Percentiles rank a stretch among this genome's conserved stretches.
These are phyloP conservation scores for Busseola fusca DNA, from an alignment of 2,888 invertebrate species.

Conservation along the genomic window DNA sequence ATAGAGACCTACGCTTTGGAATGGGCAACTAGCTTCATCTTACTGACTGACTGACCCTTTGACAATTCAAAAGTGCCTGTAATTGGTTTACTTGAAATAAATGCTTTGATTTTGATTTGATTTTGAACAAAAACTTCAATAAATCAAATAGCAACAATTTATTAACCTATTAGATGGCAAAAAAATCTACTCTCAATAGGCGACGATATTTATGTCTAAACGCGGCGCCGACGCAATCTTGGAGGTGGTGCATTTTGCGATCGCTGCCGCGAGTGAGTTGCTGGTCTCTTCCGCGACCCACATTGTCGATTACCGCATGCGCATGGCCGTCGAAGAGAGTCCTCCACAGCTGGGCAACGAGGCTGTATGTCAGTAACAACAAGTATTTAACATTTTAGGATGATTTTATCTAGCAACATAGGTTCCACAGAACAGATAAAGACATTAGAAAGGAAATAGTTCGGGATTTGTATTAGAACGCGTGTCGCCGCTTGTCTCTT, in stretches of 20 bases:
- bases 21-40: too few species aligned
- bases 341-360: conserved; percentile 57
- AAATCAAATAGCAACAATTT: conserved; percentile 15
- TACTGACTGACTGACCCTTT: too few species aligned
- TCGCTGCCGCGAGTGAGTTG: conserved; percentile 11
- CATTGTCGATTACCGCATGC: not conserved
- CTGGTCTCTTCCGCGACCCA: conserved; percentile 25
- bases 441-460: too few species aligned
- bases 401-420: not conserved
- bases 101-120: too few species aligned
- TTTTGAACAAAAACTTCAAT: conserved; percentile 27
- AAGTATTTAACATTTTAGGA: conserved; percentile 31
- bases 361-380: conserved; percentile 57
- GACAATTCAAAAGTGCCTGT: too few species aligned
- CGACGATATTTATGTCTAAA: not conserved
- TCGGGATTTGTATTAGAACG: too few species aligned
- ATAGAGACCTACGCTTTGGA: too few species aligned
- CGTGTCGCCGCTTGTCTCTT: too few species aligned
- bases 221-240: conserved; percentile 17
- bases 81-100: too few species aligned
- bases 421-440: too few species aligned
- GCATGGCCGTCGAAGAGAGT: conserved; percentile 11
- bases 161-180: conserved; percentile 29
- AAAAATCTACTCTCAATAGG: not conserved
- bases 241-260: conserved; percentile 28